These are phyloP conservation scores for Drosophila glabriapex DNA, from an alignment of 2,888 invertebrate genomes.

Conservation along the genomic window DNA sequence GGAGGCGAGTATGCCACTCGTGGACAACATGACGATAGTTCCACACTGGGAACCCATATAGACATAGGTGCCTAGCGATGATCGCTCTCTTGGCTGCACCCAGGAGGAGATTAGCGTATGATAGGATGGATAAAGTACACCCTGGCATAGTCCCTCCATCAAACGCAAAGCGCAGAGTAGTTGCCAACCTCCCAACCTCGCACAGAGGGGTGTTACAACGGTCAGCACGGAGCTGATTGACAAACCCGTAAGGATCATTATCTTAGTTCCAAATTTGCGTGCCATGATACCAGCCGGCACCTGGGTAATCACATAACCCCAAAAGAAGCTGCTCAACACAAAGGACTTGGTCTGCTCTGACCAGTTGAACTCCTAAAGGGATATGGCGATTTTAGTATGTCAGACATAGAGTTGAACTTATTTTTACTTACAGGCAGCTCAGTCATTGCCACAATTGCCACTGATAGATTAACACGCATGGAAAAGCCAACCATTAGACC, in stretches of 20 bases:
- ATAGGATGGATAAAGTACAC: constrained; percentile 90
- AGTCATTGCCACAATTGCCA: constrained; percentile 91
- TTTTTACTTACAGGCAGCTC: constrained; percentile 79
- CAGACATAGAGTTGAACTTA: rapidly evolving
- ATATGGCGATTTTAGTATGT: neutral
- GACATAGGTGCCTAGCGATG: constrained; percentile 87
- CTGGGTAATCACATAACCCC: constrained; percentile 89
- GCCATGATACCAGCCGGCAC: constrained; percentile 90
- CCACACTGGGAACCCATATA: constrained; percentile 89
- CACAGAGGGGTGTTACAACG: constrained; percentile 89
- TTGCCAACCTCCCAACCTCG: constrained; percentile 88
- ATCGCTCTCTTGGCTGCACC: constrained; percentile 89
- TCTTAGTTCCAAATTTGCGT: constrained; percentile 89
- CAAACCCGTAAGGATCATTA: constrained; percentile 86
- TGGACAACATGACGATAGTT: constrained; percentile 89
- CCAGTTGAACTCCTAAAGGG: constrained; percentile 88
- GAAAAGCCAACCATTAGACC: constrained; percentile 88
- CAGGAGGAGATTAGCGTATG: constrained; percentile 91
- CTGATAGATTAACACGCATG: constrained; percentile 89
- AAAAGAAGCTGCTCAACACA: constrained; percentile 89
- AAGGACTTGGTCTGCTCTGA: constrained; percentile 86
- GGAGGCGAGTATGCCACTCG: constrained; percentile 89
- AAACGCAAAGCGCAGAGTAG: constrained; percentile 88
- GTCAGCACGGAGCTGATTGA: constrained; percentile 89
- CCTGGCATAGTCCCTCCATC: constrained; percentile 90